Conservation (phyloP, 2,113 vertebrate species). For the Alaudala cheleensis region DNA sequence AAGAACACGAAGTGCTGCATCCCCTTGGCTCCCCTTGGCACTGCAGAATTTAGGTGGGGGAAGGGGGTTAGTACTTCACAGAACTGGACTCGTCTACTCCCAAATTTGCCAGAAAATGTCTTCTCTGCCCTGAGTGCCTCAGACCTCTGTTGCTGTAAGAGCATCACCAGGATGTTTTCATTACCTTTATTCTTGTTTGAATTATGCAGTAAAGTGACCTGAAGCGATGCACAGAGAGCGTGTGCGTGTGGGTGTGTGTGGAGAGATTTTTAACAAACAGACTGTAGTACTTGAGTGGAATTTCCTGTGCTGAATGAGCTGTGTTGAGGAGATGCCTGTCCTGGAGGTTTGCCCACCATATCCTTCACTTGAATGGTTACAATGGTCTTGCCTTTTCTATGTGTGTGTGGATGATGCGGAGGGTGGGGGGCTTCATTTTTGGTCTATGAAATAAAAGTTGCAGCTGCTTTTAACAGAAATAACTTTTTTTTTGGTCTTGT, state of each 20-base stretch:
- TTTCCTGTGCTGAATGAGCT: conserved; percentile 51
- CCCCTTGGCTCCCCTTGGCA: not conserved
- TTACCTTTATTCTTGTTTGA: conserved; percentile 69
- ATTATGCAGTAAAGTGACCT: conserved; percentile 72
- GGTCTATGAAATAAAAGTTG: conserved; percentile 60
- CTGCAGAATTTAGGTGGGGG: conserved; percentile 25
- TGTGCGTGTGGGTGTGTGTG: not conserved
- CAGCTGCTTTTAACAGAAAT: conserved; percentile 59
- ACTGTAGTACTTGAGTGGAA: conserved; percentile 61
- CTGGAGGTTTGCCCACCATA: conserved; percentile 29
- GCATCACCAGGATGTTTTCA: conserved; percentile 68
- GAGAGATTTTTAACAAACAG: conserved; percentile 65
- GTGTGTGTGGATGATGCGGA: not conserved
- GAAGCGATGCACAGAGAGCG: conserved; percentile 36
- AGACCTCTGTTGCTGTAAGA: conserved; percentile 72
- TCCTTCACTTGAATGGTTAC: conserved; percentile 45
- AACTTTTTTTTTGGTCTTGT: not conserved
- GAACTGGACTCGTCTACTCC: not conserved
- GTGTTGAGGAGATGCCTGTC: conserved; percentile 60
- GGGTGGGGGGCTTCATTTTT: not conserved
- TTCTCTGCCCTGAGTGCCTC: conserved; percentile 77
- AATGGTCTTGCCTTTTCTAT: conserved; percentile 52
- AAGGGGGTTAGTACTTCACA: not conserved
- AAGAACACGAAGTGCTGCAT: not conserved
- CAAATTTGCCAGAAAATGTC: conserved; percentile 46